Evolutionary conservation across 2,888 invertebrate species (phyloP), one percentile per base, ranked within the genome.

Genomic region (Thysanoteuthis rhombus): DNA sequence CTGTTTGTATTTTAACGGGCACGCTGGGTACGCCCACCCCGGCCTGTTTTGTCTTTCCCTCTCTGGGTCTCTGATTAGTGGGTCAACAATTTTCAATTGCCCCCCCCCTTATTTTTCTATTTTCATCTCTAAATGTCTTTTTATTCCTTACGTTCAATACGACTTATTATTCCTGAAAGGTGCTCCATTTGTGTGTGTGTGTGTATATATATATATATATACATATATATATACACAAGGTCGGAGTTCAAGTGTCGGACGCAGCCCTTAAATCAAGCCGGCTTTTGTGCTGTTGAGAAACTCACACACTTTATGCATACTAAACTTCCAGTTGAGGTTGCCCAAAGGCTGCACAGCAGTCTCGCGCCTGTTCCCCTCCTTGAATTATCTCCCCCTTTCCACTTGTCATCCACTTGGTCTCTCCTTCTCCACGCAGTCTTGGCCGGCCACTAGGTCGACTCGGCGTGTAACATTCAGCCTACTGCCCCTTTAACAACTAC

Each of bases 91-190:
- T 22, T 22, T 52, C 28, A 28, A 5, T 45, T 32, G 12, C n/a
- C n/a, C 2, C 16, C 16, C 8, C 1, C 19, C 10, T 2, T n/a
- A 12, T n/a, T n/a, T 1, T n/a, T n/a, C 12, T n/a, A 5, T n/a
- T n/a, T 75, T n/a, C n/a, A 10, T n/a, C n/a, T n/a, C 8, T n/a
- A n/a, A n/a, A n/a, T n/a, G 0, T 75, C 10, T 75, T 32, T 10
- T 75, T 36, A 75, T 12, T 36, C n/a, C 75, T n/a, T 75, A n/a
- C 36, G 19, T 16, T 75, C 52, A 52, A 52, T 52, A 25, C 22
- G 25, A 25, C 52, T 5, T 52, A 2, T 22, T 52, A 22, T 25
- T 52, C 1, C 22, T 22, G 4, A 45, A 32, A 8, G 28, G 58
- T 32, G 25, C n/a, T n/a, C n/a, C n/a, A n/a, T n/a, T n/a, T 32